phyloP scores from a whole-genome alignment of 1,140 invertebrate species.

The Fopius arisanus region DNA sequence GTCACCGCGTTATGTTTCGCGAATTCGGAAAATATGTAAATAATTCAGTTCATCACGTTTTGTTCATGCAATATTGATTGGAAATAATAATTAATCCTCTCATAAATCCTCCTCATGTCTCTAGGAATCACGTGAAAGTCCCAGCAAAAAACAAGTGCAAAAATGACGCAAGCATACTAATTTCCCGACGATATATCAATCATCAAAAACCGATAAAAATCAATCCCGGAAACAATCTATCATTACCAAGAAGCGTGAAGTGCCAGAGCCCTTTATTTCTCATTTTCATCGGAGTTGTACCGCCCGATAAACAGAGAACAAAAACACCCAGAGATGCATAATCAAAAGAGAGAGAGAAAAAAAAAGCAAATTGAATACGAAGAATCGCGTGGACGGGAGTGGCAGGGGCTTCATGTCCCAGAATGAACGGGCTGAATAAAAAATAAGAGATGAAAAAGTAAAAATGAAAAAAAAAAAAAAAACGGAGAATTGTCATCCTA shows the following conservation, averaged over 20 bases:
- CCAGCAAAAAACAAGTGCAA: background rate
- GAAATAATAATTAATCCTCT: too few relatives aligned
- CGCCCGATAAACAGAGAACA: too few relatives aligned
- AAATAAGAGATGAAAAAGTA: constrained; percentile 38
- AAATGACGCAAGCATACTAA: background rate
- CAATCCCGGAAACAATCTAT: constrained; percentile 15
- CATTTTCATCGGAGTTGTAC: background rate
- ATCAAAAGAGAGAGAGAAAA: background rate
- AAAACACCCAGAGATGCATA: background rate
- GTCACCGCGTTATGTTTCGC: too few relatives aligned
- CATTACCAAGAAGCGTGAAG: constrained; percentile 16
- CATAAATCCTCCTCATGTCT: background rate
- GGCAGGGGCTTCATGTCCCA: background rate
- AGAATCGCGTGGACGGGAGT: constrained; percentile 10
- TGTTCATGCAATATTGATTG: too few relatives aligned
- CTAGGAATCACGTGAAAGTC: background rate
- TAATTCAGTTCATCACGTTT: too few relatives aligned
- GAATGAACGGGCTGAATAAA: constrained; percentile 19
- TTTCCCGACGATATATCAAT: background rate
- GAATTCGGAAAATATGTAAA: too few relatives aligned
- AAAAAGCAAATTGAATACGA: background rate
- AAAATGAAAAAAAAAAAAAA: constrained; percentile 23
- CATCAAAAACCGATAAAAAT: constrained; percentile 2
- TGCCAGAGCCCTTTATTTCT: background rate
- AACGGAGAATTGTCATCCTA: constrained; percentile 45